Base-by-base conservation (phyloP, 2,797 vertebrate genomes). In the Stomatorhinus walkeri region DNA sequence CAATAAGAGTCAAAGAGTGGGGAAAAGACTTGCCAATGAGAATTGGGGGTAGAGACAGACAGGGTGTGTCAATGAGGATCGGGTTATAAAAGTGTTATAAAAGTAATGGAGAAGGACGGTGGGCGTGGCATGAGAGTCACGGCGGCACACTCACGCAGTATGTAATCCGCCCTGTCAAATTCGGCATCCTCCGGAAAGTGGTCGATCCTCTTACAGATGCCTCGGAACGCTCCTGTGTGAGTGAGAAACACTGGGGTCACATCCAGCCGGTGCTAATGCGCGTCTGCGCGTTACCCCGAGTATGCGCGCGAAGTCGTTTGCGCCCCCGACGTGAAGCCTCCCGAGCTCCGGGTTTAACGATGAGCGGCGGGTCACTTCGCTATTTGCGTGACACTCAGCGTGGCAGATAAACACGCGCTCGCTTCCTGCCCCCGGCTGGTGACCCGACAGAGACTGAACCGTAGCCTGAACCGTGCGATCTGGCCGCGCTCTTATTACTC, bases 181-280 rank as follows among this genome's bases (percentile, higher is more conserved):
- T 99, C 98, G 1, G 97, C 97, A 84, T 98, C 98, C 91, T 99
- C 98, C 0, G 98, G 98, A 92, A 99, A 99, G 94, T 99, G 98
- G 92, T 99, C 98, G 52, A 99, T 99, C 94, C 98, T 99, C 97
- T 99, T 99, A 95, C 98, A 99, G 90, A 99, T 96, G 9, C 98
- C 98, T 94, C 97, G 96, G 94, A 98, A 99, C 1, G 97, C 96
- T 92, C 98, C 98, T 99, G 96, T 68, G 89, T 91, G 91, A 87
- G 72, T 91, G 54, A 92, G 89, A 92, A 89, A 93, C 56, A 36
- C 46, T 2, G 19, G n/a, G 22, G 32, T 59, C n/a, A 56, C n/a
- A 52, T 22, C 4, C 14, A 36, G 49, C 7, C 4, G 22, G 46
- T 88, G 46, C 2, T 28, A 4, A 24, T 61, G 54, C 19, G 19